These are phyloP conservation scores for Sminthurinus aureus DNA, from an alignment of 2,888 invertebrate species.

Conservation along the genomic window DNA sequence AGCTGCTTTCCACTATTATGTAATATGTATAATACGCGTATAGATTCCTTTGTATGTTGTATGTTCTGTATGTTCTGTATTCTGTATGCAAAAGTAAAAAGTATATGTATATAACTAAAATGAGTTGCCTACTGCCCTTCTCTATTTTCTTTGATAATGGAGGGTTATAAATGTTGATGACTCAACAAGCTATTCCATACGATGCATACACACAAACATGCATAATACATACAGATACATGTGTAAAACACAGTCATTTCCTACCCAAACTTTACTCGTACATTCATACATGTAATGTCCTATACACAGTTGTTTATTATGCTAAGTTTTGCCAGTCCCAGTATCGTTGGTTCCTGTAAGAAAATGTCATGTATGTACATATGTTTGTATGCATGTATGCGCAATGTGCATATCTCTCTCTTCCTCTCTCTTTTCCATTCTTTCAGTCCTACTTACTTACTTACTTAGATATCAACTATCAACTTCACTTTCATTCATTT, in stretches of 20 bases:
- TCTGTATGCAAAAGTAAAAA: too few relatives aligned
- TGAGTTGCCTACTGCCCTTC: slow-evolving; percentile 17
- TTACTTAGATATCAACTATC: neutral
- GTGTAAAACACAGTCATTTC: neutral
- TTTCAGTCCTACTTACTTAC: too few relatives aligned
- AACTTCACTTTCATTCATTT: slow-evolving; percentile 30
- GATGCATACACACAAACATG: too few relatives aligned
- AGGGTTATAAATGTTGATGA: slow-evolving; percentile 14
- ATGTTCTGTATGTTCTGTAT: too few relatives aligned
- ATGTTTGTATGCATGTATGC: too few relatives aligned
- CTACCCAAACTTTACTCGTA: neutral
- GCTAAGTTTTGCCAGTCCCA: neutral
- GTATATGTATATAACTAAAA: neutral
- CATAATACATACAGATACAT: too few relatives aligned
- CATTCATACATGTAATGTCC: neutral
- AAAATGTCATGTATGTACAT: neutral
- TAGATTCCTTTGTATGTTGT: too few relatives aligned
- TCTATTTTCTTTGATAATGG: slow-evolving; percentile 17
- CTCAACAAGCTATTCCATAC: slow-evolving; percentile 1
- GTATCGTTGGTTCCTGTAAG: neutral
- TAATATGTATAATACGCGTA: too few relatives aligned
- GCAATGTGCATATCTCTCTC: neutral
- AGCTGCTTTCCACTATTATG: too few relatives aligned
- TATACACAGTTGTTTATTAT: slow-evolving; percentile 5
- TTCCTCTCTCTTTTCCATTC: too few relatives aligned